phyloP scores from a whole-genome alignment of 2,888 invertebrate species.

The Dynastes tityus region DNA sequence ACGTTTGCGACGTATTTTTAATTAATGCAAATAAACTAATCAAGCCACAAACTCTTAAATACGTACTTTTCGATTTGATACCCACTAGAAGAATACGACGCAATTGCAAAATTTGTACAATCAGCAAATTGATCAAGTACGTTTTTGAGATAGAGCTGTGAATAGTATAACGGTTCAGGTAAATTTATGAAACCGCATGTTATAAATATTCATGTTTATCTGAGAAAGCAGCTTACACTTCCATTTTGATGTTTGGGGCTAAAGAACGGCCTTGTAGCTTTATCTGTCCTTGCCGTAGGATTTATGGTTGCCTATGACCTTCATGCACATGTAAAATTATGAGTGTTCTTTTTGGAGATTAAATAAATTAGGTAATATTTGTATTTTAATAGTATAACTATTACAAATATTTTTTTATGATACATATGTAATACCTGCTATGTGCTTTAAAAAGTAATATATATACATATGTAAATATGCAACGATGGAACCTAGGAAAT shows the following conservation, averaged over 20 bases:
- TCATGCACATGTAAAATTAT: not conserved
- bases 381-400: too few species aligned
- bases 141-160: not conserved
- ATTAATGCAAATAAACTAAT: too few species aligned
- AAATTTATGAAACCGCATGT: not conserved
- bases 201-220: slow-evolving; percentile 5
- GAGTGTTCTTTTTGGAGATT: too few species aligned
- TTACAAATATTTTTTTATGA: too few species aligned
- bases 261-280: slow-evolving; percentile 19
- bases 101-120: not conserved
- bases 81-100: too few species aligned
- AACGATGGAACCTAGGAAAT: too few species aligned
- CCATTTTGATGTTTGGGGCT: not conserved
- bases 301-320: slow-evolving; percentile 7
- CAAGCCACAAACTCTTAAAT: too few species aligned
- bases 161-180: slow-evolving; percentile 6
- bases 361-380: too few species aligned
- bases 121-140: not conserved
- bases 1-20: not conserved
- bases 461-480: too few species aligned
- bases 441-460: too few species aligned
- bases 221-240: not conserved
- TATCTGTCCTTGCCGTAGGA: not conserved
- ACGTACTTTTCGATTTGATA: too few species aligned
- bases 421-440: too few species aligned